A percentile compares a stretch with the other conserved stretches of the same genome.
phyloP scores from a whole-genome alignment of 2,113 vertebrate genomes.

The Hyaena hyaena region DNA sequence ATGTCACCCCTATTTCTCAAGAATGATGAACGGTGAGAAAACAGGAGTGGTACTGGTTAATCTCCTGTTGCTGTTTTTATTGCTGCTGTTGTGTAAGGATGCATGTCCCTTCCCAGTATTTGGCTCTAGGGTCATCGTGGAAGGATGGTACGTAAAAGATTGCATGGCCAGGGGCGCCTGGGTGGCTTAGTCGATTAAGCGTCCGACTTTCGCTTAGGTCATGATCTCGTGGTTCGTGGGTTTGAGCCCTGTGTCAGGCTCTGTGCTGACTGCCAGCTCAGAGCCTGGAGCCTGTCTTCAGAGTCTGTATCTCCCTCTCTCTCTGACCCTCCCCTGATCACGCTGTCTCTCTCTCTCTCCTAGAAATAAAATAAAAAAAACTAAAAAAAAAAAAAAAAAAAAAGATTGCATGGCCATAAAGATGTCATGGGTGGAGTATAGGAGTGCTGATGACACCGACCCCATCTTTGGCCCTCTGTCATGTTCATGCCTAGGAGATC shows the following conservation, averaged over 20 bases:
- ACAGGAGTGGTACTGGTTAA: neutral
- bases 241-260: no score
- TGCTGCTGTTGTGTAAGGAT: neutral
- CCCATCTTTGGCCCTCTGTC: neutral
- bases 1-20: no score
- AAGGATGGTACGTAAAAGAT: neutral
- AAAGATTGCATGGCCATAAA: neutral
- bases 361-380: no score
- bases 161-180: neutral
- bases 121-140: neutral
- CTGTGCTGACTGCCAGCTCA: no score
- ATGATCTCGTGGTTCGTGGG: no score
- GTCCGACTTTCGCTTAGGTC: no score
- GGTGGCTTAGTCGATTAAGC: no score
- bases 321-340: no score
- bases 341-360: no score
- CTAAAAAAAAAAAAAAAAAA: no score
- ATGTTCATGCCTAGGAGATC: neutral
- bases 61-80: neutral
- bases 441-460: neutral
- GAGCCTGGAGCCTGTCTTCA: no score
- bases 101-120: neutral
- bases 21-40: neutral
- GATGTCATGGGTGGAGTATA: neutral
- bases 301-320: no score